Base-by-base conservation (phyloP, 2,797 vertebrate species). In the Hippocampus kuda region DNA sequence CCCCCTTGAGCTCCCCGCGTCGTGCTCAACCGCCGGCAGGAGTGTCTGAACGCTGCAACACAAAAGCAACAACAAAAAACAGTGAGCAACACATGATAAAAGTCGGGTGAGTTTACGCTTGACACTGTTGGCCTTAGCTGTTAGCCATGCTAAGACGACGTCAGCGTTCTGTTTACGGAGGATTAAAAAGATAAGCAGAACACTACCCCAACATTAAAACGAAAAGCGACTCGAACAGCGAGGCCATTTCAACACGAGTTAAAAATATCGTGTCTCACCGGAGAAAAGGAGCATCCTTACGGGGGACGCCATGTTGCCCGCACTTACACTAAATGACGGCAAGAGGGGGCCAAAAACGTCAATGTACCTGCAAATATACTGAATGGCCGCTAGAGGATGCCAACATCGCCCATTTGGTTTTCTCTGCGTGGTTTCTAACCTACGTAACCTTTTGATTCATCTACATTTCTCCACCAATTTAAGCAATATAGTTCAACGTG, bases 231-330 rank as follows among this genome's bases (percentile, higher is more conserved):
- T 46, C 1, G 3, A 26, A 16, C 16, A 15, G 13, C n/a, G 4
- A 15, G 3, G 15, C 11, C 8, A 48, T 27, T 5, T 27, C 59
- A 60, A 59, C 24, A 38, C 16, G 7, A 61, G 13, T 61, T 1
- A 61, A 34, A 27, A 16, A 61, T 34, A 2, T 8, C 5, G 64
- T 69, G 76, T 30, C 88, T 88, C 77, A 92, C 91, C 90, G 79
- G 88, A 79, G 1, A 75, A 69, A 67, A 84, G 87, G 66, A 90
- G 18, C 0, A 75, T 83, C 83, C 85, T 89, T 42, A 88, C 41
- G 84, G 84, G 53, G 7, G 89, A 89, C 75, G 91, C 90, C 91
- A 92, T 92, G 44, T 89, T 92, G 73, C 1, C 61, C 81, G 81
- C 64, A 66, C 1, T 18, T 0, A 0, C 6, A 11, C 0, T 1